Base-by-base conservation (phyloP, 1,140 invertebrate genomes). In the Papilio xuthus region DNA sequence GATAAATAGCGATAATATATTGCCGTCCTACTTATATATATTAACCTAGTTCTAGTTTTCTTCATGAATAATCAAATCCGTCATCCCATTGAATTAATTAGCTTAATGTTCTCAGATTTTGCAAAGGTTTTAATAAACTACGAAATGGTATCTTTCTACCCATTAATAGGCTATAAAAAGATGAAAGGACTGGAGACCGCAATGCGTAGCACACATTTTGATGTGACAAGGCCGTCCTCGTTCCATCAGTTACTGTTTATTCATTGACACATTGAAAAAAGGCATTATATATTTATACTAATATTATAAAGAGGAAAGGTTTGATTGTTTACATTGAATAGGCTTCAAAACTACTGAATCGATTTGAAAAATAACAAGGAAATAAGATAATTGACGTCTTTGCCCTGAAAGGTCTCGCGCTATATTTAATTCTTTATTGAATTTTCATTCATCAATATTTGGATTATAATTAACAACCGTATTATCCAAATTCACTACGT, bases 11-110 rank as follows among this genome's bases (percentile, higher is more conserved):
- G 12, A 32, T 67, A 67, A 28, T 67, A 67, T 67, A 67, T 67
- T 67, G 60, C 60, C 26, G 60, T 7, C 4, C 60, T 67, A 67
- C 60, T 67, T 67, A 28, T 28, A 67, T 28, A 67, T 18, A 32
- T 67, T 67, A 67, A 13, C 60, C 60, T 67, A 67, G 60, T 67
- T 67, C 60, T 15, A 67, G 60, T 67, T 67, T 63, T 63, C 12
- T 60, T 60, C 20, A 60, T 63, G 60, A 63, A 63, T 63, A 63
- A 63, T 63, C 26, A 63, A 28, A 63, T 1, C 26, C 60, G 23
- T 63, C 12, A 28, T 63, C 23, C 13, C 3, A 28, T 15, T 28
- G 28, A 26, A 3, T 26, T 15, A 63, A 28, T 63, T 15, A 12
- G 15, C 26, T 63, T 13, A 15, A 63, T 63, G 60, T 63, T 28